phyloP scores from a whole-genome alignment of 2,113 vertebrate species.

The Apodemus speciosus region DNA sequence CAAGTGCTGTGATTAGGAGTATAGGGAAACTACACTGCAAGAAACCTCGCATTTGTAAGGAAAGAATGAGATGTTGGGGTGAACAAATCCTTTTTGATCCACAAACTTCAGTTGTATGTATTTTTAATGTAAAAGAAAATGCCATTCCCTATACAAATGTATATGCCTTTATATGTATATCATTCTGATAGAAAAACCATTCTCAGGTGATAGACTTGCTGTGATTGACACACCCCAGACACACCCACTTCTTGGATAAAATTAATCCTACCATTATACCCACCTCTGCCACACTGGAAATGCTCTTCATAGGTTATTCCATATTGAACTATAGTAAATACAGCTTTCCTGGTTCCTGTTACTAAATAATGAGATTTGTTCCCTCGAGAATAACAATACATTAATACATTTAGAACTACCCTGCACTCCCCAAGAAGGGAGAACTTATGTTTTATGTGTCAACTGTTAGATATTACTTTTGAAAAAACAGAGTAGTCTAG shows the following conservation, averaged over 20 bases:
- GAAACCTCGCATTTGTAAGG: not conserved
- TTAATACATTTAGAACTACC: not conserved
- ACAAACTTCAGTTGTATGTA: not conserved
- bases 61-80: not conserved
- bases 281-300: fast-evolving
- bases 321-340: not conserved
- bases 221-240: not conserved
- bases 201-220: not conserved
- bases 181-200: not conserved
- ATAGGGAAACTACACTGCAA: not conserved
- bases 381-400: not conserved
- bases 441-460: not conserved
- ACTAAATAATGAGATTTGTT: not conserved
- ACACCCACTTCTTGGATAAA: not conserved
- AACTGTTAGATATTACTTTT: not conserved
- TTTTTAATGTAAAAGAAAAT: not conserved
- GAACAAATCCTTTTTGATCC: not conserved
- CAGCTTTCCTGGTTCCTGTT: not conserved
- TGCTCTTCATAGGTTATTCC: not conserved
- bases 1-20: not conserved
- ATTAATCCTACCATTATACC: not conserved
- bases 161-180: not conserved
- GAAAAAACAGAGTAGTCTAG: not conserved
- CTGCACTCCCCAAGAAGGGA: not conserved
- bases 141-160: not conserved